phyloP scores from a whole-genome alignment of 2,797 vertebrate genomes.

The Lates japonicus region DNA sequence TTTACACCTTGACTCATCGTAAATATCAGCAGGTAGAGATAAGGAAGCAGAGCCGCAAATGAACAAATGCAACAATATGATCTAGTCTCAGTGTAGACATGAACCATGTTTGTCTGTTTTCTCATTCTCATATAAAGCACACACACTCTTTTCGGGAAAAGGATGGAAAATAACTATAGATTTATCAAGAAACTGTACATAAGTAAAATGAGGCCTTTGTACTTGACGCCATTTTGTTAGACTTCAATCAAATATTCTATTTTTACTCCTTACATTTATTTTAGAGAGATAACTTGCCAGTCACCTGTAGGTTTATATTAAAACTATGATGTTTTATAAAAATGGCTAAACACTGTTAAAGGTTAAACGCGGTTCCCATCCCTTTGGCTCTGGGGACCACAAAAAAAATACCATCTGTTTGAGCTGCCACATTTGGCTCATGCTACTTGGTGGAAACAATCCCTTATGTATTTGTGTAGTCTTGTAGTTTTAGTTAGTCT shows the following conservation, averaged over 20 bases:
- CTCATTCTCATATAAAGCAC: neutral
- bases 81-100: constrained; percentile 4
- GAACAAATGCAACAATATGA: neutral
- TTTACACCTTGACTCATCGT: neutral
- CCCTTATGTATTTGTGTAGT: no score
- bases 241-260: neutral
- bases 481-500: no score
- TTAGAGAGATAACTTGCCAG: neutral
- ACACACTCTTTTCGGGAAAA: neutral
- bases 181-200: neutral
- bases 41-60: neutral
- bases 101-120: neutral
- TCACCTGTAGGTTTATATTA: no score
- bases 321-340: no score
- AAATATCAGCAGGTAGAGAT: constrained; percentile 5
- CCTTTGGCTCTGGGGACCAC: no score
- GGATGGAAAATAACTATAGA: neutral
- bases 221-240: neutral
- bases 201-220: neutral
- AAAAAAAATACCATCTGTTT: no score
- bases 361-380: no score
- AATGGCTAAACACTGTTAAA: no score
- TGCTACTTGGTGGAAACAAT: no score
- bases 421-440: no score
- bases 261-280: neutral